Evolutionary conservation across 2,797 vertebrate genomes (phyloP).

Genomic region (Tapirus indicus): DNA sequence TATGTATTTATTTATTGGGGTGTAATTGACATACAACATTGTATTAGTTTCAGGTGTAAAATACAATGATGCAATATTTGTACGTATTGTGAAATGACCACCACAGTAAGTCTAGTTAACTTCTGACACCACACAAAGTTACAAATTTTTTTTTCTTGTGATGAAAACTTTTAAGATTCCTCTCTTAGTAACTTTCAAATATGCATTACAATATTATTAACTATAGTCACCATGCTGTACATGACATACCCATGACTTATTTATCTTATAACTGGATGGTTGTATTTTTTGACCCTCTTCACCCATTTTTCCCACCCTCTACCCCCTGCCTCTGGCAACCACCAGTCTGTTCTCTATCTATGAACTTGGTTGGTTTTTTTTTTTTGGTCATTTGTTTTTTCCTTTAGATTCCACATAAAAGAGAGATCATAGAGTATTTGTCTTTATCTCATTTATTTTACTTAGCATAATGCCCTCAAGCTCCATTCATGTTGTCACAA

Average conservation of each 20-base stretch:
- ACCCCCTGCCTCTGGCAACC: neutral
- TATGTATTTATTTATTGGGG: neutral
- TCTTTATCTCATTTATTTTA: neutral
- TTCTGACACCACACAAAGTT: neutral
- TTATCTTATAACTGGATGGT: neutral
- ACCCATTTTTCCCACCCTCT: neutral
- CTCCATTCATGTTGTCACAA: neutral
- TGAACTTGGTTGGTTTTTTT: neutral
- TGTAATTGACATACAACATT: neutral
- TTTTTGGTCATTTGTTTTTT: too few relatives aligned
- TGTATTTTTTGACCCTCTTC: neutral
- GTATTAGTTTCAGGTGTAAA: neutral
- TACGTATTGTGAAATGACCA: neutral
- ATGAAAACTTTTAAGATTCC: neutral
- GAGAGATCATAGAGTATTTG: neutral
- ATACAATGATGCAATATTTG: neutral
- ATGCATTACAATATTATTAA: neutral
- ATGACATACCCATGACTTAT: neutral
- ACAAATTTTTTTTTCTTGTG: neutral
- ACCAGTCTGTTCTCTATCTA: neutral
- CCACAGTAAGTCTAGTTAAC: neutral
- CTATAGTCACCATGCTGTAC: neutral
- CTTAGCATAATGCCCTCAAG: neutral
- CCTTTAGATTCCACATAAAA: neutral
- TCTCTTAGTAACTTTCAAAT: neutral